Evolutionary conservation across 2,888 invertebrate species (phyloP), one percentile per base, ranked within the genome.

Genomic region (Halocaridina rubra): DNA sequence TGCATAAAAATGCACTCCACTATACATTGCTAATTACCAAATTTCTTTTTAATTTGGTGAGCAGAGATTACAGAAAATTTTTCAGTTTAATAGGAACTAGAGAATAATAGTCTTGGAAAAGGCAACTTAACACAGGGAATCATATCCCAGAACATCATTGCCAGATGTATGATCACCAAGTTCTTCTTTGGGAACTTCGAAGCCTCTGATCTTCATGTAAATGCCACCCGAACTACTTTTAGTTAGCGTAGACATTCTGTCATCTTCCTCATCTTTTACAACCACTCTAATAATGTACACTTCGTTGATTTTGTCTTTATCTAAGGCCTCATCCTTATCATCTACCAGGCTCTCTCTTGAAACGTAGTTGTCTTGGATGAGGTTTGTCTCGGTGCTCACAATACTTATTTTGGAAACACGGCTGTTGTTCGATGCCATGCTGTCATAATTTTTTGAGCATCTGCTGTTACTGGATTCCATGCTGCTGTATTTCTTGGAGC

Each of bases 161-260:
- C 75, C 75, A 53, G 19, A 16, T 10, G 64, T 64, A 4, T n/a
- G 22, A 19, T 57, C 13, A 1, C 81, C 64, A 7, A 74, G 27
- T 27, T 84, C 84, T 19, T 79, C 84, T 29, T 79, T 79, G 4
- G 84, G 84, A n/a, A 84, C 75, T 19, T 84, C 77, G 32, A 85
- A 85, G 29, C 85, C 85, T 46, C 67, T 32, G 59, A 85, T 72
- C 27, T 78, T 78, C 59, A 85, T 71, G 69, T 86, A 86, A 32
- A 79, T 82, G 5, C 80, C 82, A 13, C 86, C 86, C 7, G 75
- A 69, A 59, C 67, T 80, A 29, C 80, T 75, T 61, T 75, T 61
- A 16, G 76, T 30, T 24, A 86, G 32, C 24, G 86, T 86, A n/a
- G 80, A 86, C 71, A 72, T 77, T 72, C 61, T 57, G 72, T 82